A percentile compares a stretch with the other conserved stretches of the same genome.
Evolutionary conservation across 2,113 vertebrate species (phyloP).

Genomic region (Nycticorax nycticorax): DNA sequence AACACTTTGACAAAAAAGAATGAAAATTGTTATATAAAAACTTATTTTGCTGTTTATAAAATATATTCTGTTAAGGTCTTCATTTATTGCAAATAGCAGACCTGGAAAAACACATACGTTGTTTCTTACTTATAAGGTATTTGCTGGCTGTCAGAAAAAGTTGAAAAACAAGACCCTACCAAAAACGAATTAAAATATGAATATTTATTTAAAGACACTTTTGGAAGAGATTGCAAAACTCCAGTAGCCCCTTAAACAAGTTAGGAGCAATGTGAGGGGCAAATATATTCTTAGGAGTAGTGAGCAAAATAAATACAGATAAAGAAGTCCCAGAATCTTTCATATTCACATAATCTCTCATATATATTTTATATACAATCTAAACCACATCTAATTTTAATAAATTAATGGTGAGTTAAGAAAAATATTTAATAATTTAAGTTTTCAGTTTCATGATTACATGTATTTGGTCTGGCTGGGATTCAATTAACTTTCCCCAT

Average conservation of each 20-base stretch:
- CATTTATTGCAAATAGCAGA: not conserved
- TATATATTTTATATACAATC: not conserved
- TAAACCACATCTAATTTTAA: not conserved
- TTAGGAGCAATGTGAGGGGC: not conserved
- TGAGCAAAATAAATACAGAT: not conserved
- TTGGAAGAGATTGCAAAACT: not conserved
- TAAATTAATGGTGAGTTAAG: not conserved
- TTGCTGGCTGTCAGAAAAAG: not conserved
- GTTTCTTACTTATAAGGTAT: not conserved
- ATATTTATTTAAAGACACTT: not conserved
- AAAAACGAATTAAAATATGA: not conserved
- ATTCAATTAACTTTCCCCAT: too few species aligned
- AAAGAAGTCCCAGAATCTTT: not conserved
- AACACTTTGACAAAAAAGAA: not conserved
- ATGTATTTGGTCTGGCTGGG: not conserved
- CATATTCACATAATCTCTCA: not conserved
- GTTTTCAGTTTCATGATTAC: not conserved
- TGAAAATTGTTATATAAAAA: not conserved
- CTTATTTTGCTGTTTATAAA: not conserved
- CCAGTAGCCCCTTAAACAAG: not conserved
- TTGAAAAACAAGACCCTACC: not conserved
- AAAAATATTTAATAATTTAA: not conserved
- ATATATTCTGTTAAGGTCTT: not conserved
- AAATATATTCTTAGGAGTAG: not conserved
- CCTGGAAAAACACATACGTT: not conserved